phyloP scores from a whole-genome alignment of 2,113 vertebrate species.

The Grammomys dolichurus region DNA sequence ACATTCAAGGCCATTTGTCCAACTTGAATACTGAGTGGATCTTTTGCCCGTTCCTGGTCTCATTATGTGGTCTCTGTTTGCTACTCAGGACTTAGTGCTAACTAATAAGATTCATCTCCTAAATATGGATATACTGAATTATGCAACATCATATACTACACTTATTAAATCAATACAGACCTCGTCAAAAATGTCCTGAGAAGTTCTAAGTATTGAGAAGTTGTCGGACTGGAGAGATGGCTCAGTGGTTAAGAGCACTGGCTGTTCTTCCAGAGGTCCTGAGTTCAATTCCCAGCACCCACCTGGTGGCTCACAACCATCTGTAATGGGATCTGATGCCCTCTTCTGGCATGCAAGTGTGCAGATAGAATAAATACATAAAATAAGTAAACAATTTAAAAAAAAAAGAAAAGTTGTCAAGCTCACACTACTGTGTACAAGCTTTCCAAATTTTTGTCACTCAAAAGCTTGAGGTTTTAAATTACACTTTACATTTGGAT shows the following conservation, averaged over 20 bases:
- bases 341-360: no score
- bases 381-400: no score
- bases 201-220: constrained; percentile 18
- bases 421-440: not conserved
- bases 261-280: no score
- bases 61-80: not conserved
- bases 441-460: constrained; percentile 50
- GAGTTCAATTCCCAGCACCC: no score
- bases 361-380: no score
- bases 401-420: constrained; percentile 22
- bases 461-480: constrained; percentile 30
- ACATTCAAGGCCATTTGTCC: not conserved
- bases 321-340: no score
- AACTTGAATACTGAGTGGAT: not conserved
- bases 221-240: no score
- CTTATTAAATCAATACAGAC: not conserved
- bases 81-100: constrained; percentile 16
- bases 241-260: no score
- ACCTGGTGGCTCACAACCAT: no score
- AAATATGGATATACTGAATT: constrained; percentile 18
- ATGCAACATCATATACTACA: not conserved
- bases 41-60: not conserved
- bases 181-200: not conserved
- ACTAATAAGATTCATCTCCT: not conserved
- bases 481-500: not conserved